A percentile compares a stretch with the other conserved stretches of the same genome.
Conservation (phyloP, 1,140 invertebrate species). For the Patella vulgata region DNA sequence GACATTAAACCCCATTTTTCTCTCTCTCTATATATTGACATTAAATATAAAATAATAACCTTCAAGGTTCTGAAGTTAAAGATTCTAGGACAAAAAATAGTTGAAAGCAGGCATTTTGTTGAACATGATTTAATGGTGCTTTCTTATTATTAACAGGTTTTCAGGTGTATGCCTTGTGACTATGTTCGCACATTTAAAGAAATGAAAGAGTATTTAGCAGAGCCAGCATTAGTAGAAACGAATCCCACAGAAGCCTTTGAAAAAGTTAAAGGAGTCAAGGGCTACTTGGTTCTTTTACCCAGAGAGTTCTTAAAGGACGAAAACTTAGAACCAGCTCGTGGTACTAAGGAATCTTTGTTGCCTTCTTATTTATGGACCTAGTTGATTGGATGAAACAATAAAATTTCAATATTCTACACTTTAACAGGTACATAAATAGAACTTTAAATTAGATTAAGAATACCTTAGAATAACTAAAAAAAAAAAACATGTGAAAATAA, state of each 20-base stretch:
- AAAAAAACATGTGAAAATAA: too few relatives aligned
- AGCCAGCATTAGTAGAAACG: slow-evolving; percentile 73
- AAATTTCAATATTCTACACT: too few relatives aligned
- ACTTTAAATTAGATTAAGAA: too few relatives aligned
- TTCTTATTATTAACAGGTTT: slow-evolving; percentile 73
- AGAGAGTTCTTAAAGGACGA: slow-evolving; percentile 83
- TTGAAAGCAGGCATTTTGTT: too few relatives aligned
- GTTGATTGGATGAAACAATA: slow-evolving; percentile 21
- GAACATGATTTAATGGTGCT: too few relatives aligned
- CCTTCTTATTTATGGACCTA: slow-evolving; percentile 69
- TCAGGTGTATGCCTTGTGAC: slow-evolving; percentile 86
- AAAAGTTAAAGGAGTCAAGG: slow-evolving; percentile 77
- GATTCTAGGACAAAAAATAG: too few relatives aligned
- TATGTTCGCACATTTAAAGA: slow-evolving; percentile 78
- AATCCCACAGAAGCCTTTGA: slow-evolving; percentile 78
- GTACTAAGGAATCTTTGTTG: slow-evolving; percentile 78
- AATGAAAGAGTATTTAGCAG: slow-evolving; percentile 78
- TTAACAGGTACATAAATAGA: too few relatives aligned
- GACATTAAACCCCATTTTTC: too few relatives aligned
- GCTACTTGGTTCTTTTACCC: slow-evolving; percentile 87
- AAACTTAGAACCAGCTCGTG: slow-evolving; percentile 79
- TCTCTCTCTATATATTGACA: too few relatives aligned
- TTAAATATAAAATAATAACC: too few relatives aligned
- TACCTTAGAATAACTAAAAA: not conserved
- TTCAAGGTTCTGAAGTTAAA: too few relatives aligned